A percentile compares a stretch with the other conserved stretches of the same genome.
Evolutionary conservation across 2,888 invertebrate genomes (phyloP).

Genomic region (Chaetogeoica ovagalla): DNA sequence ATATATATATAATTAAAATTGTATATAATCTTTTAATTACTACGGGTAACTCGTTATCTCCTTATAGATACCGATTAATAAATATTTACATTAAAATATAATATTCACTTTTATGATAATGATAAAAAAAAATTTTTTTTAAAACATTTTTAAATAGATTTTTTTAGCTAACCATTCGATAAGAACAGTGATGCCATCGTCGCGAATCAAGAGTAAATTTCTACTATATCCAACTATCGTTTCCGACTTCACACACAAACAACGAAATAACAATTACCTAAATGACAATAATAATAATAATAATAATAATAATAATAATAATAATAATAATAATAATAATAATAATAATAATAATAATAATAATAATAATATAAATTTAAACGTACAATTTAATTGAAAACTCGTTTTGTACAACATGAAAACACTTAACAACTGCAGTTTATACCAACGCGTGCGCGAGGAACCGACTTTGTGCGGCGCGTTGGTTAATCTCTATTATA

Average conservation of each 20-base stretch:
- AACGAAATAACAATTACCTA: slow-evolving; percentile 27
- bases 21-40: neutral
- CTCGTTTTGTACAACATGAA: too few relatives aligned
- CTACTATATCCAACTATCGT: neutral
- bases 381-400: too few relatives aligned
- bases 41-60: slow-evolving; percentile 32
- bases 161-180: too few relatives aligned
- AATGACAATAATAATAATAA: slow-evolving; percentile 34
- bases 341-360: too few relatives aligned
- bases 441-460: too few relatives aligned
- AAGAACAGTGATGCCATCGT: neutral
- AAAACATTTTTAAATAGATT: slow-evolving; percentile 7
- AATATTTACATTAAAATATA: slow-evolving; percentile 22
- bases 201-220: slow-evolving; percentile 6
- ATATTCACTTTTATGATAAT: neutral
- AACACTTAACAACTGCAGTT: too few relatives aligned
- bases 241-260: slow-evolving; percentile 15
- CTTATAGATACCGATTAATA: slow-evolving; percentile 4
- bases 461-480: too few relatives aligned
- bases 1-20: neutral
- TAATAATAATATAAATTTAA: neutral
- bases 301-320: neutral
- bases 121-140: neutral
- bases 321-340: neutral
- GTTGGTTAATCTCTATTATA: too few relatives aligned